Conservation (phyloP, 2,113 vertebrate genomes). For the Eurypyga helias region DNA sequence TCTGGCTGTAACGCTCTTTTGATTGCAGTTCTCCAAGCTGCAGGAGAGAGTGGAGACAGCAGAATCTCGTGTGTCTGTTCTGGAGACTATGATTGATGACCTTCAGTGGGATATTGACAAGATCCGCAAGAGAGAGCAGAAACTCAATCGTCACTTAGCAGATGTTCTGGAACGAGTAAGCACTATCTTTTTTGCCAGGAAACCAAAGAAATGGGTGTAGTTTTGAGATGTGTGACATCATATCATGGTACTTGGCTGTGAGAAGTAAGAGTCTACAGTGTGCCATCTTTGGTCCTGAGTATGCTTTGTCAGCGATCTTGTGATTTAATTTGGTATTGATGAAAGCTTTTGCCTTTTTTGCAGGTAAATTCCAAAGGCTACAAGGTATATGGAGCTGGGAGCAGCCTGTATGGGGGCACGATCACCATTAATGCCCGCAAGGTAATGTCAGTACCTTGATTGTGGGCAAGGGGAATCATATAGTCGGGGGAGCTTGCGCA, state of each 20-base stretch:
- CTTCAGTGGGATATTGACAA: constrained; percentile 98
- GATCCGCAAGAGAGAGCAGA: constrained; percentile 91
- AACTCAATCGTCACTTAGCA: constrained; percentile 90
- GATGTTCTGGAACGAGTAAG: constrained; percentile 92
- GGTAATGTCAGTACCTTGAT: constrained; percentile 62
- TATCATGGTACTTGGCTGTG: background rate
- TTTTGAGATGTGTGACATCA: background rate
- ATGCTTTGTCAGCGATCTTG: background rate
- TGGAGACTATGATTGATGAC: constrained; percentile 93
- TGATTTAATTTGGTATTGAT: background rate
- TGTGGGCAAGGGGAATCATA: background rate
- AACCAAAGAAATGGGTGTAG: background rate
- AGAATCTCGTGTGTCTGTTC: constrained; percentile 89
- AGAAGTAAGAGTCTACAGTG: background rate
- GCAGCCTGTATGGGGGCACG: constrained; percentile 93
- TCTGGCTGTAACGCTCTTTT: background rate
- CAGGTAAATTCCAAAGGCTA: constrained; percentile 99
- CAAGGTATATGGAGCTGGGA: constrained; percentile 95
- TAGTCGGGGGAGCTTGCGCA: background rate
- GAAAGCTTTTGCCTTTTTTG: background rate
- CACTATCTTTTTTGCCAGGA: background rate
- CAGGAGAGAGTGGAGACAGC: constrained; percentile 89
- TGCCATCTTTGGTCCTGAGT: background rate
- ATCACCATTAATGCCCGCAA: constrained; percentile 97
- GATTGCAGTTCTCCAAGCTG: constrained; percentile 80